A percentile compares a stretch with the other conserved stretches of the same genome.
Conservation (phyloP, 2,113 vertebrate species). For the Urocitellus parryii region DNA sequence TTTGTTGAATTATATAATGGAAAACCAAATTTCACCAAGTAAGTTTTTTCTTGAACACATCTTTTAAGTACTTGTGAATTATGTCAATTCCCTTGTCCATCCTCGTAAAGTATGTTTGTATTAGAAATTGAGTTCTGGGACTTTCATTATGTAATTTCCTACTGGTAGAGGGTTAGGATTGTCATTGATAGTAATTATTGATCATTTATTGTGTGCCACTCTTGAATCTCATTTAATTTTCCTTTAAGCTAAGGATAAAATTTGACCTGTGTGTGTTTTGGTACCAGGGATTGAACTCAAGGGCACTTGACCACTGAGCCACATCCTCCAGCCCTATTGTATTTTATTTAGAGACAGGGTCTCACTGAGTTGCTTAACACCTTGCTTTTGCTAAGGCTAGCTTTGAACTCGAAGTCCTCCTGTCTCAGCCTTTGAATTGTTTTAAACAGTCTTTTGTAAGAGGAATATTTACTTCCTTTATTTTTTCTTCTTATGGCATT, state of each 20-base stretch:
- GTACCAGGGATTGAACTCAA: too few relatives aligned
- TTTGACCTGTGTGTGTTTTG: too few relatives aligned
- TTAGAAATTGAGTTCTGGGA: conserved; percentile 47
- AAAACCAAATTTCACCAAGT: conserved; percentile 31
- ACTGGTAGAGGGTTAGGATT: background rate
- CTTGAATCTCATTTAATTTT: conserved; percentile 6
- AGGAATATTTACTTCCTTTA: background rate
- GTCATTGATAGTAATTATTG: background rate
- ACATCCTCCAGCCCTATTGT: too few relatives aligned
- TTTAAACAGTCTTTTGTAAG: conserved; percentile 6
- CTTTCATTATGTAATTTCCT: background rate
- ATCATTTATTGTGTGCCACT: background rate
- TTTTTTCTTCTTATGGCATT: conserved; percentile 1
- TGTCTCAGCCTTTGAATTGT: background rate
- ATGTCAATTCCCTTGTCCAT: background rate
- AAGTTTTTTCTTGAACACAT: background rate
- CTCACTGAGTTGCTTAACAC: too few relatives aligned
- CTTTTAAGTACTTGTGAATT: conserved; percentile 35
- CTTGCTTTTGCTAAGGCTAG: too few relatives aligned
- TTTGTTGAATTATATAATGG: conserved; percentile 40
- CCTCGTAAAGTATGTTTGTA: conserved; percentile 11
- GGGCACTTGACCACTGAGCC: too few relatives aligned
- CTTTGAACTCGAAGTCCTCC: too few relatives aligned
- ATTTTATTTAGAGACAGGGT: too few relatives aligned
- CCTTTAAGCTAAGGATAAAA: background rate